phyloP scores from a whole-genome alignment of 2,113 vertebrate genomes.

The Lethenteron reissneri region DNA sequence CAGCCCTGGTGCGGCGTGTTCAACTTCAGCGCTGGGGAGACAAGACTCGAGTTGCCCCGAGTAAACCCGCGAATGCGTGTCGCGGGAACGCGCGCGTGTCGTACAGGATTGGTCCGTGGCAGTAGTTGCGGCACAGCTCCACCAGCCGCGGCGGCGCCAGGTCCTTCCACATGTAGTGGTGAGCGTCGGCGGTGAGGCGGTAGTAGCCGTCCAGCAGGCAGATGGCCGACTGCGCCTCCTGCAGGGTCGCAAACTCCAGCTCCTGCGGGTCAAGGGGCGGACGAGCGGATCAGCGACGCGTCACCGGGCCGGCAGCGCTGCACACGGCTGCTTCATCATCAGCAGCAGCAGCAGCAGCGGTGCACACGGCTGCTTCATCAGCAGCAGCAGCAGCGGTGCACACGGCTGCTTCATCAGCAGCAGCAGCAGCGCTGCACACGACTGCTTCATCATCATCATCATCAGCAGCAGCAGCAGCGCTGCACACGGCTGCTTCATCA shows the following conservation, averaged over 20 bases:
- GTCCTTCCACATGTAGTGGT: conserved; percentile 66
- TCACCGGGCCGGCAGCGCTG: too few relatives aligned
- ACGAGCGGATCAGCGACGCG: too few relatives aligned
- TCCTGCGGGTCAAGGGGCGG: conserved; percentile 24
- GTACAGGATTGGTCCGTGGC: conserved; percentile 72
- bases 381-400: too few relatives aligned
- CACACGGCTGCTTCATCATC: too few relatives aligned
- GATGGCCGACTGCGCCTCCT: conserved; percentile 49
- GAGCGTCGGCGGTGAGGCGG: conserved; percentile 49
- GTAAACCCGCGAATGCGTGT: not conserved
- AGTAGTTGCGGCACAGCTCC: conserved; percentile 35
- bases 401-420: too few relatives aligned
- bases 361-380: too few relatives aligned
- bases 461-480: too few relatives aligned
- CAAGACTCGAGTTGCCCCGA: not conserved
- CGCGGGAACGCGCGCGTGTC: not conserved
- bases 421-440: too few relatives aligned
- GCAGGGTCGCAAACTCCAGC: conserved; percentile 37
- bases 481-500: too few relatives aligned
- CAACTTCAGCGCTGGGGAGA: not conserved
- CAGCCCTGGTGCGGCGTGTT: too few relatives aligned
- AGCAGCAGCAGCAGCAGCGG: too few relatives aligned
- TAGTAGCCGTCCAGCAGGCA: conserved; percentile 77
- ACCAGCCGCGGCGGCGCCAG: conserved; percentile 47
- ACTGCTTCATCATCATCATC: too few relatives aligned